A percentile compares a stretch with the other conserved stretches of the same genome.
phyloP scores from a whole-genome alignment of 1,140 invertebrate species.

The Maconellicoccus hirsutus region DNA sequence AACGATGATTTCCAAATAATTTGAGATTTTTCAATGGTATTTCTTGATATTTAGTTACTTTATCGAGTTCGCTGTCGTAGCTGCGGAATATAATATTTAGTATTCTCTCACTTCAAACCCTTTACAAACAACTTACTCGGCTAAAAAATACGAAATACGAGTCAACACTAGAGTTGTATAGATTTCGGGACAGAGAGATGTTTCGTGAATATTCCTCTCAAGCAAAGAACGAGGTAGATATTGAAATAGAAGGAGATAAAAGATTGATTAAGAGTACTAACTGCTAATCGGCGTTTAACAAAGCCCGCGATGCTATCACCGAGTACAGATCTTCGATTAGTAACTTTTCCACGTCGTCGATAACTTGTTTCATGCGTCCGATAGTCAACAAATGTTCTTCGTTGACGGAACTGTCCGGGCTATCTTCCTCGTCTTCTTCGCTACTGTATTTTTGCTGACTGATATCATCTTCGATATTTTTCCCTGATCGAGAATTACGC shows the following conservation, averaged over 20 bases:
- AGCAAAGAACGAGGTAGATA: neutral
- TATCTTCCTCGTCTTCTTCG: constrained; percentile 38
- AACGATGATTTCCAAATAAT: constrained; percentile 43
- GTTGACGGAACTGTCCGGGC: constrained; percentile 33
- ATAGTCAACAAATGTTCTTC: constrained; percentile 54
- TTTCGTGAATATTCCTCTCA: constrained; percentile 5
- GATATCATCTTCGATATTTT: constrained; percentile 41
- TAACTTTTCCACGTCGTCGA: constrained; percentile 90
- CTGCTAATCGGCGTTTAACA: constrained; percentile 60
- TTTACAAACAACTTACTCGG: constrained; percentile 56
- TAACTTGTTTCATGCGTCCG: constrained; percentile 78
- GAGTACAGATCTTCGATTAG: constrained; percentile 72
- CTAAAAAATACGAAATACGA: constrained; percentile 78
- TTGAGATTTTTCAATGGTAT: constrained; percentile 54
- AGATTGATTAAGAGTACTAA: no score
- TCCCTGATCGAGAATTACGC: no score
- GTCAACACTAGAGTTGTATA: constrained; percentile 84
- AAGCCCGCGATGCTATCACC: constrained; percentile 85
- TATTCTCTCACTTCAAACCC: no score
- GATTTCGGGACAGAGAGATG: constrained; percentile 56
- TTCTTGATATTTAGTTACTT: constrained; percentile 62
- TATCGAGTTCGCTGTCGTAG: constrained; percentile 89
- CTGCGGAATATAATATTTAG: constrained; percentile 31
- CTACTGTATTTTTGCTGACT: neutral
- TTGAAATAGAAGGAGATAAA: no score